Percentiles rank a stretch among this genome's conserved stretches.
Evolutionary conservation across 2,888 invertebrate species (phyloP).

Genomic region (Notodonta dromedarius): DNA sequence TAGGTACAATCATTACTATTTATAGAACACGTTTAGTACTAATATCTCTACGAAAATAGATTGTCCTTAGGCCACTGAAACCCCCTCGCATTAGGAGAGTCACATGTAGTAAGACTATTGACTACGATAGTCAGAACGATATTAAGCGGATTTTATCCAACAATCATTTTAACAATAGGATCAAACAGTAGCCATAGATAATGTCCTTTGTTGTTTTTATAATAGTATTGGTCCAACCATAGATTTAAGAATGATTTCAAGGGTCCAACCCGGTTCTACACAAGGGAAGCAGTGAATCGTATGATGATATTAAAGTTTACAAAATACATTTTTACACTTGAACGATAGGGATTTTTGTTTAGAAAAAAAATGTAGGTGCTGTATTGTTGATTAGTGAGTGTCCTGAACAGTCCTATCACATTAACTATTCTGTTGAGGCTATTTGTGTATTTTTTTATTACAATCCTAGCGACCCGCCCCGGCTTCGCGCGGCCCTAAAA

Average conservation of each 20-base stretch:
- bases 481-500: no score
- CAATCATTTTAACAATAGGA: neutral
- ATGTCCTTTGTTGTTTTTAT: conserved; percentile 1
- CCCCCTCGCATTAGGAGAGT: no score
- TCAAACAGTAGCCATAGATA: conserved; percentile 4
- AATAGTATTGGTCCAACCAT: neutral
- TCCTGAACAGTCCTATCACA: no score
- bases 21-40: no score
- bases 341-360: conserved; percentile 3
- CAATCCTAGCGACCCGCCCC: no score
- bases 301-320: conserved; percentile 14
- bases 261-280: neutral
- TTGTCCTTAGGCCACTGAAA: no score
- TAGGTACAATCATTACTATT: no score
- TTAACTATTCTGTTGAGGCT: no score
- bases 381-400: neutral
- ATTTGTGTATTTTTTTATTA: no score
- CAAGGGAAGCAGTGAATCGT: conserved; percentile 7
- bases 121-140: neutral
- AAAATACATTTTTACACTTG: conserved; percentile 13
- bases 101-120: no score
- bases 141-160: neutral
- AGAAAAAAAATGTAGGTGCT: neutral
- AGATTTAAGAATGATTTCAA: neutral
- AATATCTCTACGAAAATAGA: no score